phyloP scores from a whole-genome alignment of 1,140 invertebrate genomes.

The Zaprionus gabonicus region DNA sequence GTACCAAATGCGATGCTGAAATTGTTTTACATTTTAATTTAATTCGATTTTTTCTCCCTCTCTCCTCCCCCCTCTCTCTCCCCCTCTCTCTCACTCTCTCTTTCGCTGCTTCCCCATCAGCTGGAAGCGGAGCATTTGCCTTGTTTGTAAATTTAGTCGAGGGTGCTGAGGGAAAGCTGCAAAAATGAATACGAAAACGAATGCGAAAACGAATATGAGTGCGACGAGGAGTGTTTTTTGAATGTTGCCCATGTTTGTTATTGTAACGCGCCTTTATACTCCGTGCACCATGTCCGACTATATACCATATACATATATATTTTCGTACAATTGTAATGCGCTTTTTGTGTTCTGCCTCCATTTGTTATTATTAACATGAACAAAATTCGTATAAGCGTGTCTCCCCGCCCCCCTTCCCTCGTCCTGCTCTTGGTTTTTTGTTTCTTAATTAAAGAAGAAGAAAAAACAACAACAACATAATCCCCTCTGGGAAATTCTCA shows the following conservation, averaged over 20 bases:
- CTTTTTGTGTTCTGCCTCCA: conserved; percentile 44
- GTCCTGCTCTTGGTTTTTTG: background rate
- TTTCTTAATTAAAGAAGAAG: background rate
- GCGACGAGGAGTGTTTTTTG: conserved; percentile 34
- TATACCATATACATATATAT: conserved; percentile 12
- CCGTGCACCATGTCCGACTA: conserved; percentile 7
- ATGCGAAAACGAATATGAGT: background rate
- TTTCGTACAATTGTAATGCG: conserved; percentile 44
- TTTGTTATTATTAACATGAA: conserved; percentile 35
- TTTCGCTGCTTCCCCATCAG: background rate
- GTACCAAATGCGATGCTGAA: conserved; percentile 33
- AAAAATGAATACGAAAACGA: conserved; percentile 14
- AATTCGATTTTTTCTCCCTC: conserved; percentile 42
- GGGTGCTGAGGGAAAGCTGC: background rate
- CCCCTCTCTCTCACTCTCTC: background rate
- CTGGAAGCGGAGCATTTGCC: conserved; percentile 15
- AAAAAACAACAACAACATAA: background rate
- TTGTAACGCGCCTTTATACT: conserved; percentile 38
- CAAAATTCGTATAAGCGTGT: conserved; percentile 36
- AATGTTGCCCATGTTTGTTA: conserved; percentile 39
- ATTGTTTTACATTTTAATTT: conserved; percentile 63
- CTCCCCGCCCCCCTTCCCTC: background rate
- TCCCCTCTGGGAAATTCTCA: background rate
- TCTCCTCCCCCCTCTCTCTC: background rate
- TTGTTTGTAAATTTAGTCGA: conserved; percentile 38